phyloP scores from a whole-genome alignment of 2,797 vertebrate genomes.

The Petrocephalus sullivani region DNA sequence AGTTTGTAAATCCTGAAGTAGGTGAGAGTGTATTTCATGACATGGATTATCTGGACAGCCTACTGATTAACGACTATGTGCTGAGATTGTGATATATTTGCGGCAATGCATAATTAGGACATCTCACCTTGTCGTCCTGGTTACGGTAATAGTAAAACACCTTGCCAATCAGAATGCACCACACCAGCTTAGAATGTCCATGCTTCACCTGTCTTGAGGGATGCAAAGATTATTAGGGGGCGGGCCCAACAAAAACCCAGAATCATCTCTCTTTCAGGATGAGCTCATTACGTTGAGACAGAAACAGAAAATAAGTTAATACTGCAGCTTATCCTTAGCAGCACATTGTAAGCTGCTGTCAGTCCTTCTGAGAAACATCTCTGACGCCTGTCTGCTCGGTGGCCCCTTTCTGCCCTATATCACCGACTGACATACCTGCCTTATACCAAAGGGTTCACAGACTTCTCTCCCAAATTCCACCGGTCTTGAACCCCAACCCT shows the following conservation, averaged over 20 bases:
- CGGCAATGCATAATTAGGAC: background rate
- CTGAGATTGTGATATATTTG: background rate
- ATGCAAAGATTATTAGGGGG: background rate
- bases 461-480: constrained; percentile 44
- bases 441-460: background rate
- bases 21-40: background rate
- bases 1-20: background rate
- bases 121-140: constrained; percentile 83
- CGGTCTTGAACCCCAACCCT: constrained; percentile 35
- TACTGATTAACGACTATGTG: background rate
- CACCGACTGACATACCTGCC: constrained; percentile 25
- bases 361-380: constrained; percentile 38
- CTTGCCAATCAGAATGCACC: constrained; percentile 82
- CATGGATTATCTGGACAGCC: background rate
- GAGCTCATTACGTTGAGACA: background rate
- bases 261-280: background rate
- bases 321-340: background rate
- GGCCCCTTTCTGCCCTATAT: constrained; percentile 22
- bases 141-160: constrained; percentile 88
- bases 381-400: constrained; percentile 30
- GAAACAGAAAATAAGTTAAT: background rate
- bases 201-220: constrained; percentile 79
- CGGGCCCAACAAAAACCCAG: background rate
- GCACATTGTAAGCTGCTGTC: constrained; percentile 39
- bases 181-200: constrained; percentile 91